Evolutionary conservation across 2,888 invertebrate species (phyloP), one percentile per base, ranked within the genome.

Genomic region (Thera britannica): DNA sequence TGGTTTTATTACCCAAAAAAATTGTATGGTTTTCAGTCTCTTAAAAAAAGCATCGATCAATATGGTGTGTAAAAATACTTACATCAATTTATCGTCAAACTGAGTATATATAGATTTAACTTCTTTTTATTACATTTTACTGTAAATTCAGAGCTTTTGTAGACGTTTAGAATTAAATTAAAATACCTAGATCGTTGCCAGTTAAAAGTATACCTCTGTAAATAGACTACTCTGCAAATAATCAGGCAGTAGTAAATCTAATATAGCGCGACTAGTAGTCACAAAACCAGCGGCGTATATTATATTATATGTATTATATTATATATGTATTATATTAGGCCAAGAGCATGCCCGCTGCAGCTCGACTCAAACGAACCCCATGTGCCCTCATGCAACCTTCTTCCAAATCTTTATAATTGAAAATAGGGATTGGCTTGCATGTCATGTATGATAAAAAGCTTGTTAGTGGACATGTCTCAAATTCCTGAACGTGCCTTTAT

Each of bases 201-300:
- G 44, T 9, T 46, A 9, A 46, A 1, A 36, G 34, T 23, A 58
- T 2, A 35, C n/a, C 61, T 68, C 65, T 68, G 55, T 9, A 8
- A 1, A 7, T 7, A 4, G 2, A 1, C 61, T 86, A 78, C 83
- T 83, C 91, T 90, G 77, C 75, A 79, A 79, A 89, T 86, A 91
- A 90, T 90, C 90, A 89, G 86, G 83, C 86, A 85, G 83, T 84
- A 86, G 83, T 90, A 91, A 91, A 91, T 91, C 90, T 90, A 90
- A 90, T 90, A 90, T 86, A 90, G 85, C 82, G 85, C 85, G 51
- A 85, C 87, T 82, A 85, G 82, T 82, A 87, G 84, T 85, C 83
- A 84, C 87, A 87, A 87, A 86, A 85, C 87, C 85, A 74, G 80
- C 75, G 78, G 78, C 84, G 84, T 87, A 85, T 85, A 86, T 86